Percentiles rank a stretch among this genome's conserved stretches.
phyloP scores from a whole-genome alignment of 2,113 vertebrate genomes.

The Paralichthys olivaceus region DNA sequence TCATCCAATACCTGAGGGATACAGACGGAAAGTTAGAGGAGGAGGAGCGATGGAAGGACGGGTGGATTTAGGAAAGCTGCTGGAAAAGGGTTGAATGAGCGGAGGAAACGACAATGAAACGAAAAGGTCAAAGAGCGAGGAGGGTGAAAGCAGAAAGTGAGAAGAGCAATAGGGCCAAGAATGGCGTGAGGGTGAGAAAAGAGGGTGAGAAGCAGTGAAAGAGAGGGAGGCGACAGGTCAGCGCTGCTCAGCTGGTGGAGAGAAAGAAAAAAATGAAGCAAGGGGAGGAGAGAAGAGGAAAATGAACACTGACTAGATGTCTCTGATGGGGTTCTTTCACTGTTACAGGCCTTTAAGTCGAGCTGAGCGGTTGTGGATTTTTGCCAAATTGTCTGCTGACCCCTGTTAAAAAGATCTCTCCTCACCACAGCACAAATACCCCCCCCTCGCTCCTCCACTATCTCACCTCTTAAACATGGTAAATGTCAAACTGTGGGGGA shows the following conservation, averaged over 20 bases:
- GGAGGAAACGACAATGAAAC: background rate
- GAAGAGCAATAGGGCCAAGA: constrained; percentile 26
- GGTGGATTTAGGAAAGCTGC: too few species aligned
- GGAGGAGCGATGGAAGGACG: too few species aligned
- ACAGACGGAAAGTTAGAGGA: background rate
- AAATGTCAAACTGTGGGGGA: constrained; percentile 24
- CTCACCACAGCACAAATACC: background rate
- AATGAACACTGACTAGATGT: constrained; percentile 29
- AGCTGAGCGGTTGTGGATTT: constrained; percentile 16
- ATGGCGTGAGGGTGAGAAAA: background rate
- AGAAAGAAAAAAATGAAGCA: background rate
- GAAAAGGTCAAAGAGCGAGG: constrained; percentile 7
- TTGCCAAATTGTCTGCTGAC: constrained; percentile 35
- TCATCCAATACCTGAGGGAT: constrained; percentile 83
- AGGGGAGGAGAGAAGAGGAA: too few species aligned
- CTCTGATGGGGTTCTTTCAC: constrained; percentile 2
- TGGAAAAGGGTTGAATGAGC: background rate
- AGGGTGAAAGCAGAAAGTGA: constrained; percentile 2
- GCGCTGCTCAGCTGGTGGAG: background rate
- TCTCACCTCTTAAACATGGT: constrained; percentile 36
- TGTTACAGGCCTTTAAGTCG: constrained; percentile 9
- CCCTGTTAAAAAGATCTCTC: constrained; percentile 30
- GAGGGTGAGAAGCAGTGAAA: constrained; percentile 31
- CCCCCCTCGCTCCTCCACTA: background rate
- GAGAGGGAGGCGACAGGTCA: background rate